Conservation (phyloP, 2,113 vertebrate genomes). For the Rhynchomys soricoides region DNA sequence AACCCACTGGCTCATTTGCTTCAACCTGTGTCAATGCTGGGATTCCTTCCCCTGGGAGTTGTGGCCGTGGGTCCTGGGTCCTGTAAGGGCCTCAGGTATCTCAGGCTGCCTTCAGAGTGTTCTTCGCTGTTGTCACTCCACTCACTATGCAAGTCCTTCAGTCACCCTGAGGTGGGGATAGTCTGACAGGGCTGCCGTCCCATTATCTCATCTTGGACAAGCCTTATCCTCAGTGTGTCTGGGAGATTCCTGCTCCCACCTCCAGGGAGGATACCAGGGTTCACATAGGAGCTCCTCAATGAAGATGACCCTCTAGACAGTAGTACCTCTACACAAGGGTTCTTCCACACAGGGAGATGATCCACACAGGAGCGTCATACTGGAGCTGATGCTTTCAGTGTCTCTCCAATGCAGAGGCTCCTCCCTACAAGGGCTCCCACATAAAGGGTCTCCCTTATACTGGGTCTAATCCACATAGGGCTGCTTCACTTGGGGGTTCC, state of each 20-base stretch:
- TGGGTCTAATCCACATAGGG: neutral
- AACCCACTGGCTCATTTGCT: neutral
- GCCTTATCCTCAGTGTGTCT: neutral
- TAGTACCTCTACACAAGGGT: neutral
- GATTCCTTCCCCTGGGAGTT: neutral
- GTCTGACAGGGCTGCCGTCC: fast-evolving
- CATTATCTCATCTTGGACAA: neutral
- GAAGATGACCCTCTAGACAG: neutral
- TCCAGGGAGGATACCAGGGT: neutral
- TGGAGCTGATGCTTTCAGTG: neutral
- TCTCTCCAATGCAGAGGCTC: neutral
- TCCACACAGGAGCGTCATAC: neutral
- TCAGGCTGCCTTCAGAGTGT: neutral
- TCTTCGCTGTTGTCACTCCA: neutral
- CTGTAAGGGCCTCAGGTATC: neutral
- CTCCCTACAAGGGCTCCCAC: neutral
- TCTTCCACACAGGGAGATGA: neutral
- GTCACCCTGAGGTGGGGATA: neutral
- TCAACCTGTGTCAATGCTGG: neutral
- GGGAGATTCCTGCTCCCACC: neutral
- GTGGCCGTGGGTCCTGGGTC: fast-evolving
- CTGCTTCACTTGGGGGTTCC: neutral
- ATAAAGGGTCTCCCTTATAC: no score
- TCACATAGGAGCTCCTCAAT: neutral
- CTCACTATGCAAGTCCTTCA: neutral